Evolutionary conservation across 2,113 vertebrate species (phyloP).

Genomic region (Oncorhynchus gorbuscha): DNA sequence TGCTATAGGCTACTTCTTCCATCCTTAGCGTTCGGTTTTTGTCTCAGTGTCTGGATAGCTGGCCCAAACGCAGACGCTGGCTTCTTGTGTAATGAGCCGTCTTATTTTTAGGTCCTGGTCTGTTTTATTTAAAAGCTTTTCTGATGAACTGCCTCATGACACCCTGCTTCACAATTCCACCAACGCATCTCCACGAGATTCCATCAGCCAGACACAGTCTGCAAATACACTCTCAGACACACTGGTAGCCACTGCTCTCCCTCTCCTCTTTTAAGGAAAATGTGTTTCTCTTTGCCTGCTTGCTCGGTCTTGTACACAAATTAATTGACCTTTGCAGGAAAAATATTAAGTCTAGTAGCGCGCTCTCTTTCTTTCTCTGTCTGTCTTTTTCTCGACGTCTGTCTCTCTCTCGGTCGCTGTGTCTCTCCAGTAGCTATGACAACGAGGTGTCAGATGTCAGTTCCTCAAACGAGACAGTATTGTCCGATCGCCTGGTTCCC

Average conservation of each 20-base stretch:
- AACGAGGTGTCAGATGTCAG: slow-evolving; percentile 64
- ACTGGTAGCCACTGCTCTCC: background rate
- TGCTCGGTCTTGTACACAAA: slow-evolving; percentile 62
- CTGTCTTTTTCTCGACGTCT: too few relatives aligned
- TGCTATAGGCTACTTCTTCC: too few relatives aligned
- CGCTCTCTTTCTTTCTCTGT: background rate
- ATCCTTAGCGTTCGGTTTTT: background rate
- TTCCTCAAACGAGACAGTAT: slow-evolving; percentile 54
- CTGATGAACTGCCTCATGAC: slow-evolving; percentile 38
- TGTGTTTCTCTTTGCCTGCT: slow-evolving; percentile 48
- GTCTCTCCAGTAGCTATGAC: slow-evolving; percentile 60
- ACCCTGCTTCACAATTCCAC: slow-evolving; percentile 27
- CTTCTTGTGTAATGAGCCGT: slow-evolving; percentile 12
- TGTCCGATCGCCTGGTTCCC: slow-evolving; percentile 42
- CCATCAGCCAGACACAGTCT: slow-evolving; percentile 22
- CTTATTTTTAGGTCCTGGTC: slow-evolving; percentile 38
- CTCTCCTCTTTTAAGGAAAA: slow-evolving; percentile 42
- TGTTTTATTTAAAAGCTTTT: slow-evolving; percentile 50
- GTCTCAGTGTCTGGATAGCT: background rate
- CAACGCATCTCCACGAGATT: slow-evolving; percentile 28
- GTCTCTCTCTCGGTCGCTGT: background rate
- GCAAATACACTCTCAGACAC: background rate
- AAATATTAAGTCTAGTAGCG: background rate
- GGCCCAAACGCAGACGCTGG: background rate
- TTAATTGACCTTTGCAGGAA: slow-evolving; percentile 59